A percentile compares a stretch with the other conserved stretches of the same genome.
Evolutionary conservation across 2,113 vertebrate genomes (phyloP).

Genomic region (Sinocyclocheilus rhinocerous): DNA sequence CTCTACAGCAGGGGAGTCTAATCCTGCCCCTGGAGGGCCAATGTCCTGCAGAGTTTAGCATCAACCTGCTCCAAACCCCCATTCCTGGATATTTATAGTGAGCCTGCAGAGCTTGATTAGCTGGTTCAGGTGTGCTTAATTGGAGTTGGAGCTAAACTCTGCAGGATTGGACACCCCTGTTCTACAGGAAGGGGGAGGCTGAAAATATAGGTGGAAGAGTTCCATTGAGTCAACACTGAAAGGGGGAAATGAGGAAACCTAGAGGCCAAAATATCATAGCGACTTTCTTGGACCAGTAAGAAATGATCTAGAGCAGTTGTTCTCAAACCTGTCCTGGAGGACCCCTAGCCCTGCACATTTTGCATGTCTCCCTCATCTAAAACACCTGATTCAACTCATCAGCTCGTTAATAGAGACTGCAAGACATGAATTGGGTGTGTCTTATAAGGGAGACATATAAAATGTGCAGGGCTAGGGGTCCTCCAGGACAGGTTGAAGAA

Average conservation of each 20-base stretch:
- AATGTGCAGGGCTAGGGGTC: too few species aligned
- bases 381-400: too few species aligned
- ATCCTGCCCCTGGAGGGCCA: not conserved
- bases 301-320: too few species aligned
- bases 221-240: not conserved
- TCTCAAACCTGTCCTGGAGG: too few species aligned
- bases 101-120: not conserved
- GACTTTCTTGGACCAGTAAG: too few species aligned
- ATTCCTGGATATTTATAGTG: not conserved
- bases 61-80: not conserved
- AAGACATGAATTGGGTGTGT: too few species aligned
- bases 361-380: too few species aligned
- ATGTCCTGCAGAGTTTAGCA: not conserved
- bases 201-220: not conserved
- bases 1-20: not conserved
- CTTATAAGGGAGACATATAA: too few species aligned
- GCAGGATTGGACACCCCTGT: not conserved
- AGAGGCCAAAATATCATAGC: not conserved
- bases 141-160: not conserved
- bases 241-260: not conserved
- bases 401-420: too few species aligned
- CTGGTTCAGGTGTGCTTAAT: not conserved
- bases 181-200: not conserved
- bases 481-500: too few species aligned
- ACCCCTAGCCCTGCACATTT: too few species aligned